These are phyloP conservation scores for Orchesellides sinensis DNA, from an alignment of 2,888 invertebrate genomes.

Conservation along the genomic window DNA sequence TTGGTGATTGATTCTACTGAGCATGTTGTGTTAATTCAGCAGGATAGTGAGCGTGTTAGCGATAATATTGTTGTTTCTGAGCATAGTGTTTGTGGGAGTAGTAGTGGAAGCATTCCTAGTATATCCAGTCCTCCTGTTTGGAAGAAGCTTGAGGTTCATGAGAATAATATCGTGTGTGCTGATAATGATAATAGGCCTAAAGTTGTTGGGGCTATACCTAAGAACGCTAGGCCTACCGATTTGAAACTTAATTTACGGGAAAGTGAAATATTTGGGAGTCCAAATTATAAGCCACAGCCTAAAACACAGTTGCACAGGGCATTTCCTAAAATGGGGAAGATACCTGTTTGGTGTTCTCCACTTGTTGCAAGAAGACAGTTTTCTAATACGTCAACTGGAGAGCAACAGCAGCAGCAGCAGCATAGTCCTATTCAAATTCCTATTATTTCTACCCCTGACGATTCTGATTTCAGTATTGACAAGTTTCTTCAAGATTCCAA, in stretches of 20 bases:
- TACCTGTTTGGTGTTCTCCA: slow-evolving; percentile 72
- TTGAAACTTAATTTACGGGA: not conserved
- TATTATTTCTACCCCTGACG: not conserved
- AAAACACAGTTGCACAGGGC: slow-evolving; percentile 7
- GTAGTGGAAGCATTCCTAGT: not conserved
- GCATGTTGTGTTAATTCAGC: slow-evolving; percentile 32
- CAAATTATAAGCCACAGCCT: slow-evolving; percentile 14
- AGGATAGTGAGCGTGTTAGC: not conserved
- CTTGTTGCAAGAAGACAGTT: slow-evolving; percentile 65
- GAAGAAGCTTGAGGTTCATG: not conserved
- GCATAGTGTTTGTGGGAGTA: not conserved
- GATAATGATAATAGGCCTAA: too few species aligned
- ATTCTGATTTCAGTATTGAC: slow-evolving; percentile 58
- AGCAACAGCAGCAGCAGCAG: not conserved
- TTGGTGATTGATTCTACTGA: too few species aligned
- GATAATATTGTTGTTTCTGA: not conserved
- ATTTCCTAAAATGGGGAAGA: slow-evolving; percentile 69
- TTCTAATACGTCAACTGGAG: not conserved
- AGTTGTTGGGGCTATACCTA: slow-evolving; percentile 52
- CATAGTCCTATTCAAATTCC: not conserved
- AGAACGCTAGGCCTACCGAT: not conserved
- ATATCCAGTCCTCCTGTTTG: not conserved
- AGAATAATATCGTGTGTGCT: too few species aligned
- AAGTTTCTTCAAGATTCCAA: slow-evolving; percentile 46
- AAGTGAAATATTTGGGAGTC: too few species aligned